Evolutionary conservation across 1,140 invertebrate genomes (phyloP).

Genomic region (Scaptomyza hsui): DNA sequence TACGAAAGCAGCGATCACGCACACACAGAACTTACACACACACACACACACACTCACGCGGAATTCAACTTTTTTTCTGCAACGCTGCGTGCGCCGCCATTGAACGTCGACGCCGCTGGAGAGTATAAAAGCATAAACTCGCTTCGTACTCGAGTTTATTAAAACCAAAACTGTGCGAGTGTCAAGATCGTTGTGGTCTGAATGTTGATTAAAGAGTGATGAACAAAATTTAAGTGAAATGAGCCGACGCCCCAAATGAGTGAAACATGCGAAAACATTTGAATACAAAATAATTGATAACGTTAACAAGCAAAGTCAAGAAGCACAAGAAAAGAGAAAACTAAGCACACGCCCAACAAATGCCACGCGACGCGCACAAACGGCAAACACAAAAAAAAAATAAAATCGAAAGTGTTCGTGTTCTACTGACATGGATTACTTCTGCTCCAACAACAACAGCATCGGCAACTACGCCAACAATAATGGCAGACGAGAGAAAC

Average conservation of each 20-base stretch:
- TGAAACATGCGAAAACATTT: slow-evolving; percentile 52
- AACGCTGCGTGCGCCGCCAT: slow-evolving; percentile 57
- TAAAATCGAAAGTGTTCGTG: slow-evolving; percentile 79
- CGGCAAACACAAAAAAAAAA: slow-evolving; percentile 46
- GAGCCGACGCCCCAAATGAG: slow-evolving; percentile 25
- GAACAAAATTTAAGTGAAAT: slow-evolving; percentile 37
- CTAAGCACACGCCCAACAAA: slow-evolving; percentile 23
- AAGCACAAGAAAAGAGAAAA: slow-evolving; percentile 34
- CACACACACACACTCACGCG: slow-evolving; percentile 20
- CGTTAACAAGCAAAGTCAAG: slow-evolving; percentile 28
- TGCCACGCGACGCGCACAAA: slow-evolving; percentile 54
- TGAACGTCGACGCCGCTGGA: slow-evolving; percentile 47
- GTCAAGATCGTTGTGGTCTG: slow-evolving; percentile 65
- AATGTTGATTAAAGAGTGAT: slow-evolving; percentile 11
- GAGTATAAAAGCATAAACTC: slow-evolving; percentile 83
- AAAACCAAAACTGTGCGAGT: slow-evolving; percentile 82
- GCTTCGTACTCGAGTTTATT: slow-evolving; percentile 83
- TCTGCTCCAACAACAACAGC: slow-evolving; percentile 55
- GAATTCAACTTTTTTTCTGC: slow-evolving; percentile 46
- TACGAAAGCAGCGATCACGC: slow-evolving; percentile 65
- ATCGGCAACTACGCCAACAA: slow-evolving; percentile 26
- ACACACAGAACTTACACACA: slow-evolving; percentile 31
- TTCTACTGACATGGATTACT: slow-evolving; percentile 84
- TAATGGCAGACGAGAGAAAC: slow-evolving; percentile 16
- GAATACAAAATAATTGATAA: slow-evolving; percentile 27